Percentiles rank a stretch among this genome's conserved stretches.
Conservation (phyloP, 2,797 vertebrate genomes). For the Harpagifer antarcticus region DNA sequence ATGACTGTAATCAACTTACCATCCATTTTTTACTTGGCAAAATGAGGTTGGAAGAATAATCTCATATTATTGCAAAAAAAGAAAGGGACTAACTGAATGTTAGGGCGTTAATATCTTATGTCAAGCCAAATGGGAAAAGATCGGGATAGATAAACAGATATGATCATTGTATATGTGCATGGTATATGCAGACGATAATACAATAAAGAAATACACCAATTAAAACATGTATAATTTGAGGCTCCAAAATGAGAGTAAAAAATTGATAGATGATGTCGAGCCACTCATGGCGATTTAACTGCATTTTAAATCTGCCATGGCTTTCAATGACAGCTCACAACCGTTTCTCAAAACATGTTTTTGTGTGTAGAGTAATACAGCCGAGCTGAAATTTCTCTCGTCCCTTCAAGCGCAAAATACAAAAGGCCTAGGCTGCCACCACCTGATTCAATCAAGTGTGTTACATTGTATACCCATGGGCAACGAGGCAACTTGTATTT, state of each 20-base stretch:
- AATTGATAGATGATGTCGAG: slow-evolving; percentile 28
- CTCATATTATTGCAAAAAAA: background rate
- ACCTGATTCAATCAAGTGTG: slow-evolving; percentile 99
- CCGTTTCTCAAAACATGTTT: slow-evolving; percentile 84
- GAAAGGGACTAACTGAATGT: background rate
- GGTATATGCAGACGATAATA: slow-evolving; percentile 14
- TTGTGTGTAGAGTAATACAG: slow-evolving; percentile 85
- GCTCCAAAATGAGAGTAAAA: slow-evolving; percentile 18
- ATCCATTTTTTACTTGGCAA: background rate
- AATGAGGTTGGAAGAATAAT: background rate
- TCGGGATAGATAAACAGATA: background rate
- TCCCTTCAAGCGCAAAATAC: slow-evolving; percentile 94
- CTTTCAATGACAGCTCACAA: slow-evolving; percentile 78
- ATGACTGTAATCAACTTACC: too few relatives aligned
- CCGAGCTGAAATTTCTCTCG: slow-evolving; percentile 91
- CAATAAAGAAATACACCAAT: slow-evolving; percentile 5
- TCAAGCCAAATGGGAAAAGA: background rate
- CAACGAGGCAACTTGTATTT: slow-evolving; percentile 95
- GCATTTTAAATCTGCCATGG: slow-evolving; percentile 67
- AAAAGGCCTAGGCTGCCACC: slow-evolving; percentile 91
- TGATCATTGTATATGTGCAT: background rate
- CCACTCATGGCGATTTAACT: slow-evolving; percentile 47
- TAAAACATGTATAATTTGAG: slow-evolving; percentile 24
- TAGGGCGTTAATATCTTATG: background rate
- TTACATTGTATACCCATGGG: slow-evolving; percentile 96